Evolutionary conservation across 2,888 invertebrate genomes (phyloP).

Genomic region (Volucella zonaria): DNA sequence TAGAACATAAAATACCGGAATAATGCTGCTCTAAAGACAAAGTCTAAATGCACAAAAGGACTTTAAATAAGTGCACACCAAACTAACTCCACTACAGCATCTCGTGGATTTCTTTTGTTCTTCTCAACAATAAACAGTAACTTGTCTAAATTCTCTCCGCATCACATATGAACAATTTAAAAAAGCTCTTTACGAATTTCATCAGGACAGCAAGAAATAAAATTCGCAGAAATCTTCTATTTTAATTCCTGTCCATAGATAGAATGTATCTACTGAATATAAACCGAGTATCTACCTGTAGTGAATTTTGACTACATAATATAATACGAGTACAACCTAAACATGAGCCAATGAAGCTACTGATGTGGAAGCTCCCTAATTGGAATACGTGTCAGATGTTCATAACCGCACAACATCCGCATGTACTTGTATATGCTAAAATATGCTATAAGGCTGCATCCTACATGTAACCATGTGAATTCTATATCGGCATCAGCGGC

Average conservation of each 20-base stretch:
- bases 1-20: no score
- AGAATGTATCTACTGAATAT: not conserved
- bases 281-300: not conserved
- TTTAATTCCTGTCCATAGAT: not conserved
- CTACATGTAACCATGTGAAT: not conserved
- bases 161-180: no score
- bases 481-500: not conserved
- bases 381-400: conserved; percentile 37
- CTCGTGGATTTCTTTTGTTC: no score
- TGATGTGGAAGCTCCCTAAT: conserved; percentile 21
- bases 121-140: no score
- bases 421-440: not conserved
- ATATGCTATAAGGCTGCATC: not conserved
- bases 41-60: no score
- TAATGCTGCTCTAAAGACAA: no score
- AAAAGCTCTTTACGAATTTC: no score
- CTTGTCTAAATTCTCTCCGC: no score
- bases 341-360: not conserved
- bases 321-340: not conserved
- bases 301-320: not conserved
- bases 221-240: conserved; percentile 11
- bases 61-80: no score
- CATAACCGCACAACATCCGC: conserved; percentile 19
- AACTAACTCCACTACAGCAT: no score
- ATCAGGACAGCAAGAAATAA: not conserved